Conservation (phyloP, 2,113 vertebrate genomes). For the Prunella himalayana region DNA sequence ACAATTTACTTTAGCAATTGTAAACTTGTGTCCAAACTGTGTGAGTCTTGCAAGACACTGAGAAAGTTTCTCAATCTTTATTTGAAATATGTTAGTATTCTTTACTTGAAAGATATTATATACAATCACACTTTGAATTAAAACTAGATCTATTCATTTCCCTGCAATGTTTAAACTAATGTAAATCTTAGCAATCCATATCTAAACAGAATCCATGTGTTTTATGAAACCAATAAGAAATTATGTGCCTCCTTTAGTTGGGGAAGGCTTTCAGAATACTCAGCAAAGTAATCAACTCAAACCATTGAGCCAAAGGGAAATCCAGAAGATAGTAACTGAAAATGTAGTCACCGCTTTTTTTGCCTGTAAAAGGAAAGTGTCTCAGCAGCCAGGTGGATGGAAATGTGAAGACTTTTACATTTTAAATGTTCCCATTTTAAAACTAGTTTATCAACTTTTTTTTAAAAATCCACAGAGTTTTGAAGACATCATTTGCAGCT, state of each 20-base stretch:
- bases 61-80: background rate
- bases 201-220: background rate
- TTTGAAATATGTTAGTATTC: background rate
- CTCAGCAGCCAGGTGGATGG: background rate
- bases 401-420: background rate
- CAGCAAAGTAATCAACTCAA: background rate
- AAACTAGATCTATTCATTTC: background rate
- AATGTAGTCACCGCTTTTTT: background rate
- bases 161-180: background rate
- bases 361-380: background rate
- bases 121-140: background rate
- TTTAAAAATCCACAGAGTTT: background rate
- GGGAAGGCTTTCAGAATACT: background rate
- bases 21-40: background rate
- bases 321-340: background rate
- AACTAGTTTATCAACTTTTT: constrained; percentile 13
- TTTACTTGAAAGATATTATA: background rate
- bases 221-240: background rate
- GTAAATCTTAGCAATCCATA: background rate
- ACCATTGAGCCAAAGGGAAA: background rate
- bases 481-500: constrained; percentile 32
- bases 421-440: background rate
- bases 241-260: background rate
- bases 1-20: background rate
- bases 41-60: background rate